Evolutionary conservation across 1,140 invertebrate genomes (phyloP), one percentile per base, ranked within the genome.

Genomic region (Carposina sasakii): DNA sequence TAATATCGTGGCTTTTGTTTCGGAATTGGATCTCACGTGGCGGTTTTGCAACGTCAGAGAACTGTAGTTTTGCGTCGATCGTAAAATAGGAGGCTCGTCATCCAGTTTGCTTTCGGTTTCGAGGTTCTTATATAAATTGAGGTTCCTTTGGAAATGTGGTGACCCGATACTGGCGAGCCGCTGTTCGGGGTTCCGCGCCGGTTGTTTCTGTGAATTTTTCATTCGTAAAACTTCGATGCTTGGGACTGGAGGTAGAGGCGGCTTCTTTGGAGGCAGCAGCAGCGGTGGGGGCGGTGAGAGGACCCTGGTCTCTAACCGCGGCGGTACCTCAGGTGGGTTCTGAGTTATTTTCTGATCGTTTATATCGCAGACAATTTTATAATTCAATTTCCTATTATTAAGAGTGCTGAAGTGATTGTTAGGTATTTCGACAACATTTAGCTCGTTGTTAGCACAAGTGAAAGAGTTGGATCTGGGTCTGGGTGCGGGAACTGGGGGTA

Each of bases 241-340:
- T 17, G 90, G 88, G 36, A 91, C 88, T 6, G 90, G 91, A 50
- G 91, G 91, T 53, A 92, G 67, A 10, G 91, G 91, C 30, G 91
- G 91, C 75, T 92, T 92, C 69, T 90, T 89, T 21, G 89, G 89
- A 12, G 89, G 88, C 61, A 90, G 54, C 60, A 86, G 70, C 65
- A 89, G 63, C 39, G 87, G 90, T 19, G 86, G 88, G 1, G 90
- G 88, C 26, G 88, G 88, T n/a, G 87, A 67, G 8, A 87, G 75
- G 2, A 63, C 63, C 43, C 81, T 84, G 34, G 61, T 74, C 37
- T 86, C 82, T 51, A 81, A 67, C 63, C 87, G 75, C 2, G 88
- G 89, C 26, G 88, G 88, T 45, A 89, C 42, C 46, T 83, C 79
- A 5, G 87, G 87, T 8, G 87, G 82, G 21, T 43, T 59, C 41